Base-by-base conservation (phyloP, 2,888 invertebrate species). In the Chloroclystis v-ata region DNA sequence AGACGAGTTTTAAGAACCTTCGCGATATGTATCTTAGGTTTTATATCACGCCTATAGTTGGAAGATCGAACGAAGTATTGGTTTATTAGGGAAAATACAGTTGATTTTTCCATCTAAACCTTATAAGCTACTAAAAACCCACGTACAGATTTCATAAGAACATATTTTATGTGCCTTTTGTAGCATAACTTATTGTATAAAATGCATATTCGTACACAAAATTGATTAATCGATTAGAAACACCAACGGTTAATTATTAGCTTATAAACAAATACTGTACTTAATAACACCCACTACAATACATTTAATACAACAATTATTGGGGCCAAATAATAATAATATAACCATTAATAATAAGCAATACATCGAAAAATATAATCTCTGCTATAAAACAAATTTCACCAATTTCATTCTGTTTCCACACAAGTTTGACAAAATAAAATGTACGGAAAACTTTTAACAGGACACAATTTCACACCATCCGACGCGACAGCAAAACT, bases 321-420 rank as follows among this genome's bases (percentile, higher is more conserved):
- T 61, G 59, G 58, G 63, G 67, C 63, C 62, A 63, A 69, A 60
- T 57, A 73, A 78, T 57, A 73, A 78, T 70, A 75, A 49, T 48
- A 45, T 56, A 59, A 58, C 54, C 52, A 56, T 54, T 58, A 50
- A 50, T 54, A 76, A 67, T 67, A 75, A 76, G 70, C 63, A 78
- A 78, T 77, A 72, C 80, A 78, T 85, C 83, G 72, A 84, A 85
- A 85, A 85, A 86, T 84, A 85, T 82, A 84, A 80, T 80, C 78
- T 84, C 78, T 82, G 78, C 66, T 64, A 47, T 74, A 79, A 77
- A 67, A 75, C 67, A 78, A 76, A 75, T 76, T 80, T 77, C 58
- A 85, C 84, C 82, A 85, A 84, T 80, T 80, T 77, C 75, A 75
- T 75, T 68, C 71, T 60, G 54, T 69, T 58, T 67, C 60, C 62